These are phyloP conservation scores for Eupithecia tripunctaria DNA, from an alignment of 2,888 invertebrate genomes.

Conservation along the genomic window DNA sequence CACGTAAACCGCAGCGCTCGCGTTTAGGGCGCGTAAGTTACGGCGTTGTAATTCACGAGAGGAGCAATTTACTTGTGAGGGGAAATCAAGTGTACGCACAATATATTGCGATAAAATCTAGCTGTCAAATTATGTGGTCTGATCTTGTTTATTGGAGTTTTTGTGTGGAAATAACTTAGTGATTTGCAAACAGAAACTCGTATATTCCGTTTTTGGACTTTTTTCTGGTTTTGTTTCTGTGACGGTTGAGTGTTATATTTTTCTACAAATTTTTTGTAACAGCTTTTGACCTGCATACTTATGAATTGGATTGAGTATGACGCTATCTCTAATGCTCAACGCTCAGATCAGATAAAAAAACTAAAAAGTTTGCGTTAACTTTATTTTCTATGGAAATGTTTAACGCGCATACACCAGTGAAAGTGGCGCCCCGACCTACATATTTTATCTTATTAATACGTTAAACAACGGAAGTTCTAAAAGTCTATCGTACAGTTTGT, in stretches of 20 bases:
- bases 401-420: no score
- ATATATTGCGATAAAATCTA: slow-evolving; percentile 14
- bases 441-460: no score
- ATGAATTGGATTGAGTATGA: no score
- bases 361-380: no score
- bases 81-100: slow-evolving; percentile 23
- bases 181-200: background rate
- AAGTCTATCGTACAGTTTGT: no score
- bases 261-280: background rate
- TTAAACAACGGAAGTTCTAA: no score
- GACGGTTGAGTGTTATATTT: background rate
- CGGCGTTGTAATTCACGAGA: slow-evolving; percentile 54
- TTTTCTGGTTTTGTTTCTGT: background rate
- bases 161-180: background rate
- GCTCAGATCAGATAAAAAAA: no score
- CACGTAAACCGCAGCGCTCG: slow-evolving; percentile 34
- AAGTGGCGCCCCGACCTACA: no score
- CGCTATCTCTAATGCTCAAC: background rate
- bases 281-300: background rate
- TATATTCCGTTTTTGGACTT: background rate
- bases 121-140: slow-evolving; percentile 13
- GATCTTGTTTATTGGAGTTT: slow-evolving; percentile 10
- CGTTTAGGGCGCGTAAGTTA: slow-evolving; percentile 48
- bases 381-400: no score
- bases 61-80: slow-evolving; percentile 43